phyloP scores from a whole-genome alignment of 2,797 vertebrate species.

The Falco peregrinus region DNA sequence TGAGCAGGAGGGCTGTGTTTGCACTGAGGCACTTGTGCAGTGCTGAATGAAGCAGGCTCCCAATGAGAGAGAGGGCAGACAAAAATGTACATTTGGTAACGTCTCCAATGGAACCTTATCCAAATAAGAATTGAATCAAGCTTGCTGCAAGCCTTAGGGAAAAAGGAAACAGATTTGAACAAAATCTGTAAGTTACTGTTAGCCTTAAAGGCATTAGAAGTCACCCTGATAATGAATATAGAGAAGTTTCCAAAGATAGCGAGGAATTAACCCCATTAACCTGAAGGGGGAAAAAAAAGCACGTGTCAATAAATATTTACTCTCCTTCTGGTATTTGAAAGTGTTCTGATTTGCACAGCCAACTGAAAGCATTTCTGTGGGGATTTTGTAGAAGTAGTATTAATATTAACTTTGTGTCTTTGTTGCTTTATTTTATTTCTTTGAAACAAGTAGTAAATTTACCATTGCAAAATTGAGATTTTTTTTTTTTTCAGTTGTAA shows the following conservation, averaged over 20 bases:
- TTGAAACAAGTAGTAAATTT: conserved; percentile 70
- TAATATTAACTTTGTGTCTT: conserved; percentile 72
- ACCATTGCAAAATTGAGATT: conserved; percentile 59
- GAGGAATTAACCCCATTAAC: conserved; percentile 61
- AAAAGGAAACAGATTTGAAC: neutral
- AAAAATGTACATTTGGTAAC: neutral
- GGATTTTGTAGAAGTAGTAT: conserved; percentile 51
- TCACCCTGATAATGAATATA: neutral
- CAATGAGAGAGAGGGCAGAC: neutral
- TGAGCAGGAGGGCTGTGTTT: neutral
- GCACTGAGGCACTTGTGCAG: neutral
- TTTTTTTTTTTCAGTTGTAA: conserved; percentile 69
- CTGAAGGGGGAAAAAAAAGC: neutral
- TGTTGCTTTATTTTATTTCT: conserved; percentile 64
- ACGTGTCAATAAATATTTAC: conserved; percentile 35
- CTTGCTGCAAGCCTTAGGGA: neutral
- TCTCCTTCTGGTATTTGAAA: conserved; percentile 5
- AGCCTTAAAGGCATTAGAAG: neutral
- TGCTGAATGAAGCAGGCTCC: neutral
- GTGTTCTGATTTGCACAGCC: conserved; percentile 13
- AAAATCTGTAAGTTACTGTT: neutral
- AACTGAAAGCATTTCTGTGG: conserved; percentile 6
- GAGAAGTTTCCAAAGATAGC: neutral
- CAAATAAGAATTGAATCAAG: neutral
- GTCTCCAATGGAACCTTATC: neutral